These are phyloP conservation scores for Trichacis sp. DNA, from an alignment of 2,888 invertebrate species.

Conservation along the genomic window DNA sequence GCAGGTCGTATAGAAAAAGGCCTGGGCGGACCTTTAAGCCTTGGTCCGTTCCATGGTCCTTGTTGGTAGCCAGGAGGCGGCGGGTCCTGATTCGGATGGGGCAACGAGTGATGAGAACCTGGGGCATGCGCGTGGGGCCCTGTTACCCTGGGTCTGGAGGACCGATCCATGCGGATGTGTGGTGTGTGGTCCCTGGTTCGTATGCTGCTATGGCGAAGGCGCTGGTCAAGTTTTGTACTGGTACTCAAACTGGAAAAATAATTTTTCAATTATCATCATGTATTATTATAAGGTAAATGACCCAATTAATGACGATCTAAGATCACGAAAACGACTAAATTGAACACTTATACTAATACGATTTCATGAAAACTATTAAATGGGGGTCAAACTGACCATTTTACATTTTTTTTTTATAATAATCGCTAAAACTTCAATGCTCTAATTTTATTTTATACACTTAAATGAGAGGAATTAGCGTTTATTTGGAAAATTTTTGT, in stretches of 20 bases:
- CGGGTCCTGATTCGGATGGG: conserved; percentile 72
- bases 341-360: too few relatives aligned
- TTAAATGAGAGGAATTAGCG: too few relatives aligned
- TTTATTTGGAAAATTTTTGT: too few relatives aligned
- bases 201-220: conserved; percentile 78
- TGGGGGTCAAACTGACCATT: too few relatives aligned
- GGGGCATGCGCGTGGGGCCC: conserved; percentile 70
- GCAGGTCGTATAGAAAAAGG: conserved; percentile 70
- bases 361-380: too few relatives aligned
- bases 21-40: conserved; percentile 72
- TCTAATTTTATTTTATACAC: too few relatives aligned
- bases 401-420: too few relatives aligned
- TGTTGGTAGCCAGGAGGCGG: conserved; percentile 75
- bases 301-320: too few relatives aligned
- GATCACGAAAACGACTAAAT: too few relatives aligned
- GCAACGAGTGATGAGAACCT: conserved; percentile 73
- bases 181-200: conserved; percentile 73
- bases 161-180: conserved; percentile 65
- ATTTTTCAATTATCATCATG: too few relatives aligned
- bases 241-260: conserved; percentile 82
- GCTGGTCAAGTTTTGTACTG: conserved; percentile 91
- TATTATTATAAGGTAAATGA: too few relatives aligned
- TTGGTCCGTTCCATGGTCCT: conserved; percentile 73
- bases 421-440: too few relatives aligned
- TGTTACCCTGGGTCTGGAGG: conserved; percentile 68